Evolutionary conservation across 2,888 invertebrate genomes (phyloP), one percentile per base, ranked within the genome.

Genomic region (Empis stercorea): DNA sequence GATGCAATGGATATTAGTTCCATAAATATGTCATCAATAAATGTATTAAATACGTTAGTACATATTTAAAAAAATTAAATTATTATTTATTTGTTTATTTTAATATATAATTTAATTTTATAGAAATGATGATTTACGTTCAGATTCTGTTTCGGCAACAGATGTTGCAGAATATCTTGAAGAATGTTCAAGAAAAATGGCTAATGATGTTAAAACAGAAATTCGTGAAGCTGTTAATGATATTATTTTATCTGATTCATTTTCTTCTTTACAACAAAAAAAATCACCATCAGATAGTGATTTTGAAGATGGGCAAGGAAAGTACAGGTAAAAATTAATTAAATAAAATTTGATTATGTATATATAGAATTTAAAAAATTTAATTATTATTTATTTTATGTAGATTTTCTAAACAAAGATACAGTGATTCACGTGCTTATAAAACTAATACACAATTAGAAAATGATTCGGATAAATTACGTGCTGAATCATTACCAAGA

Each of bases 121-220:
- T 57, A 55, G 70, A 72, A 76, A 76, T 66, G 78, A 78, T 69
- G 78, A 78, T 58, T 75, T 72, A 39, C 72, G 78, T 53, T 79
- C 74, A 54, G 81, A 81, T 64, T 83, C 84, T 1, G 80, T 82
- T 48, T 82, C 82, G 34, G 81, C 84, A 1, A 78, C 79, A 60
- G 81, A 84, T 59, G 82, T 85, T 40, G 83, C 84, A 0, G 81
- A 84, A 60, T 85, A 84, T 63, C 66, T 86, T 43, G 82, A 84
- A 74, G 84, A 84, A 53, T 80, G 83, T 61, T 84, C 84, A 1
- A 79, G 76, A 60, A 81, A 84, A 62, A 84, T 85, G 80, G 82
- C 84, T 10, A 82, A 81, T 45, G 84, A 85, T 69, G 81, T 86
- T 16, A 86, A 84, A 62, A 80, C 80, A 6, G 84, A 84, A 63